Conservation (phyloP, 2,113 vertebrate genomes). For the Oncorhynchus mykiss region DNA sequence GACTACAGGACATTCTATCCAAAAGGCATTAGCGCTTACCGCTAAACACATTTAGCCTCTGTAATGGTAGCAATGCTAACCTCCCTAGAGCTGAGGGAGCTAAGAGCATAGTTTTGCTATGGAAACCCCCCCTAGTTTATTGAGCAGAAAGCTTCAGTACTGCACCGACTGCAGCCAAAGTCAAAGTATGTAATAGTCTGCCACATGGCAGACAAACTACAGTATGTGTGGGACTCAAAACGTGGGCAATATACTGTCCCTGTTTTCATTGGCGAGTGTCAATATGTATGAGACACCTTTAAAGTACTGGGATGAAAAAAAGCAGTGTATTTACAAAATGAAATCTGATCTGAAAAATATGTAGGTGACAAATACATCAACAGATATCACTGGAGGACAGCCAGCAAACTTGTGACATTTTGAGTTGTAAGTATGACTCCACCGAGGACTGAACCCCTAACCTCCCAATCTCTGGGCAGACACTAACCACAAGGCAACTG, state of each 20-base stretch:
- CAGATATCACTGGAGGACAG: no score
- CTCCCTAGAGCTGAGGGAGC: conserved; percentile 21
- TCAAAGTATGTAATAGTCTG: neutral
- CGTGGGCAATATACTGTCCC: neutral
- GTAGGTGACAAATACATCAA: no score
- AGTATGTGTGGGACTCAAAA: neutral
- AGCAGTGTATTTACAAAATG: neutral
- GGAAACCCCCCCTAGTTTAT: neutral
- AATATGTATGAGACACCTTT: neutral
- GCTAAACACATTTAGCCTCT: conserved; percentile 50
- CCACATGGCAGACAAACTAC: neutral
- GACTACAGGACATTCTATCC: conserved; percentile 28
- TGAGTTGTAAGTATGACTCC: no score
- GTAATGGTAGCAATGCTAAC: conserved; percentile 23
- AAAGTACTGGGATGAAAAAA: neutral
- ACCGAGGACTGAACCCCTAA: no score
- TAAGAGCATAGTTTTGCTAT: neutral
- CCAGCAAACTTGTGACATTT: no score
- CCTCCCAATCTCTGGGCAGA: no score
- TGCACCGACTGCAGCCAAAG: neutral
- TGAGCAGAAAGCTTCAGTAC: neutral
- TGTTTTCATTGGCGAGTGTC: neutral
- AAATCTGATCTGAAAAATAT: neutral
- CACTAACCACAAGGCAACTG: no score
- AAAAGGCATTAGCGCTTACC: conserved; percentile 61